Percentiles rank a stretch among this genome's conserved stretches.
phyloP scores from a whole-genome alignment of 2,797 vertebrate genomes.

The Acrossocheilus fasciatus region DNA sequence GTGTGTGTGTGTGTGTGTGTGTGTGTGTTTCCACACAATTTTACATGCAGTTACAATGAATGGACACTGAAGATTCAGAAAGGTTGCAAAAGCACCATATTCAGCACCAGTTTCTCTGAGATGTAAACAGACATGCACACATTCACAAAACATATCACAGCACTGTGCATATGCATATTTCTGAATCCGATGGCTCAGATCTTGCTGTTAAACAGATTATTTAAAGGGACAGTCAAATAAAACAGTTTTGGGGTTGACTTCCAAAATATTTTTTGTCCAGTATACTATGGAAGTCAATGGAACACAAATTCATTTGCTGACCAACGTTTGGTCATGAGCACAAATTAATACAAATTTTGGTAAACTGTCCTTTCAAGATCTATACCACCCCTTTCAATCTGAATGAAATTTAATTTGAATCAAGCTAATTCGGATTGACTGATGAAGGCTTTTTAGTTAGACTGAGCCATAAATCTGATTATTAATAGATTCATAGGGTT shows the following conservation, averaged over 20 bases:
- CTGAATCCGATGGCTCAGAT: neutral
- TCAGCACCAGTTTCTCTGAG: neutral
- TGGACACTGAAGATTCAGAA: neutral
- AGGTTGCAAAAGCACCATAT: neutral
- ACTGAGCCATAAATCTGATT: neutral
- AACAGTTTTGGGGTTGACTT: neutral
- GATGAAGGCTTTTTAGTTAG: neutral
- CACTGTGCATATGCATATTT: neutral
- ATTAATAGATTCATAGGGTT: conserved; percentile 5
- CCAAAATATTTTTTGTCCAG: neutral
- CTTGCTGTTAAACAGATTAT: neutral
- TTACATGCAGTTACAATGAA: neutral
- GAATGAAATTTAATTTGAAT: neutral
- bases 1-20: no score
- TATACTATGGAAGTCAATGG: neutral
- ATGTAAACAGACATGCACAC: neutral
- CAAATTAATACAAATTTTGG: neutral
- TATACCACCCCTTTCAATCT: neutral
- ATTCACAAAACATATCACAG: neutral
- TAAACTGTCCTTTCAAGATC: neutral
- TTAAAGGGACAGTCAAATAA: neutral
- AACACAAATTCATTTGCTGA: neutral
- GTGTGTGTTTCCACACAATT: neutral
- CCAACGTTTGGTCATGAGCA: neutral
- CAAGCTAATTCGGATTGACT: neutral